These are phyloP conservation scores for Tillus elongatus DNA, from an alignment of 2,888 invertebrate genomes.

Conservation along the genomic window DNA sequence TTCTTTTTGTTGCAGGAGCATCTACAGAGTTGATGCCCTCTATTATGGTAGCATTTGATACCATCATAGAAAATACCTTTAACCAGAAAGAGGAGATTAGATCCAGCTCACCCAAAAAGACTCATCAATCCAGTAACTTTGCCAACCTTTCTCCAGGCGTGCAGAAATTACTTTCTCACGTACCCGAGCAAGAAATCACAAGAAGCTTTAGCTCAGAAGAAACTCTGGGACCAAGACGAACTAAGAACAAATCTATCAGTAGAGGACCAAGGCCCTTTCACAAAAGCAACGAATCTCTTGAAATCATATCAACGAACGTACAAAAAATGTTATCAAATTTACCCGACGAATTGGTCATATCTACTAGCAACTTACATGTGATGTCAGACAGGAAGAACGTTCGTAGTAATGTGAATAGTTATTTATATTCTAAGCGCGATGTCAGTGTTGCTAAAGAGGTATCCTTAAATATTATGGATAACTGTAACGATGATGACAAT, in stretches of 20 bases:
- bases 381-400: no score
- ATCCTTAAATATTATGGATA: conserved; percentile 13
- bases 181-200: conserved; percentile 39
- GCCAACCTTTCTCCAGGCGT: conserved; percentile 53
- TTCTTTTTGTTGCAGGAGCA: conserved; percentile 59
- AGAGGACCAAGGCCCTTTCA: conserved; percentile 19
- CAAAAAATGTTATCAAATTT: conserved; percentile 49
- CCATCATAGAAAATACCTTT: conserved; percentile 49
- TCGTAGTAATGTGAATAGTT: conserved; percentile 17
- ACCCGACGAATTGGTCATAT: conserved; percentile 41
- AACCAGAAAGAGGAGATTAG: conserved; percentile 20
- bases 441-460: conserved; percentile 18
- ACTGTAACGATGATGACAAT: conserved; percentile 13
- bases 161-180: conserved; percentile 52
- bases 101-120: conserved; percentile 29
- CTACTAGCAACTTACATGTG: conserved; percentile 22
- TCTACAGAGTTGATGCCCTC: conserved; percentile 80
- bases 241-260: conserved; percentile 7
- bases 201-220: conserved; percentile 38
- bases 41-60: conserved; percentile 79
- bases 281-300: conserved; percentile 35
- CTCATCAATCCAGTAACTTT: conserved; percentile 41
- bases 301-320: conserved; percentile 44
- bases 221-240: conserved; percentile 23
- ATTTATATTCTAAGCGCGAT: no score